Base-by-base conservation (phyloP, 2,888 invertebrate species). In the Abrostola tripartita region DNA sequence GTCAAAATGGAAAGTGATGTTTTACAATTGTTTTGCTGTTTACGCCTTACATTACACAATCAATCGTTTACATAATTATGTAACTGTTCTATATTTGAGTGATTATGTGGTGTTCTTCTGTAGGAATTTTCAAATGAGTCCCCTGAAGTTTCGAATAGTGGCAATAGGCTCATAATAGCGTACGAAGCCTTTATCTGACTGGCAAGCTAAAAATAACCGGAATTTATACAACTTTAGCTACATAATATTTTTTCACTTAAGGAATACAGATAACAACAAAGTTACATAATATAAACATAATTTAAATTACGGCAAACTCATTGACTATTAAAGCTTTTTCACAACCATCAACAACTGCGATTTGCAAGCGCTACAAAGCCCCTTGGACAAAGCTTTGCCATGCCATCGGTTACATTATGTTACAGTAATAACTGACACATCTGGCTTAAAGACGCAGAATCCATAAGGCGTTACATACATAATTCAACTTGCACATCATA, bases 1-100 rank as follows among this genome's bases (percentile, higher is more conserved):
- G 57, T 65, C 37, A 60, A 79, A 77, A 81, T 73, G 58, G 82
- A 85, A 85, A 85, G 85, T 83, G 70, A 69, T 64, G 51, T 37
- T 42, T 38, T 37, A 49, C 65, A 53, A 70, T 58, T 59, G 58
- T 61, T 56, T 51, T 47, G 6, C 41, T 44, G 52, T 24, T 55
- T 68, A 56, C 24, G 51, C 37, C 52, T 12, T 11, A 55, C 38
- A 40, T 52, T 53, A 52, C 49, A 62, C 42, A 38, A 11, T 58
- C 7, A 12, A 42, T 54, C 50, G 24, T 63, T 71, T 55, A 24
- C 12, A 54, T 37, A 40, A 7, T 49, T 42, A 67, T 59, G 12
- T 47, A 47, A 47, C 24, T 47, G 44, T 47, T 47, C 12, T 40
- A 37, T 12, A 66, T 44, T 24, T 12, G 6, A 9, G 38, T 35